Evolutionary conservation across 2,888 invertebrate genomes (phyloP).

Genomic region (Alentia gelatinosa): DNA sequence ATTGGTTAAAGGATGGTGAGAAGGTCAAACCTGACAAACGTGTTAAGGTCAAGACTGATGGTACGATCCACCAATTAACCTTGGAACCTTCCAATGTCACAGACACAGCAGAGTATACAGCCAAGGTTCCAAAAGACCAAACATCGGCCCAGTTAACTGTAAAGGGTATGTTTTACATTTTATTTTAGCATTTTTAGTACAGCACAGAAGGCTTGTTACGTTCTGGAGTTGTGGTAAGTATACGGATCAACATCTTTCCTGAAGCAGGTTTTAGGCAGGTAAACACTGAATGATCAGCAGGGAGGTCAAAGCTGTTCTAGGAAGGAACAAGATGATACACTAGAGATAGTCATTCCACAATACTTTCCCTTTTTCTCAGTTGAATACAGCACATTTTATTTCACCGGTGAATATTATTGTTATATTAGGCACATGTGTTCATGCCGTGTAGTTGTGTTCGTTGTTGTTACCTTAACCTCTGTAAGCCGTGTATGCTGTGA

Average conservation of each 20-base stretch:
- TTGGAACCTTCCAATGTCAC: slow-evolving; percentile 66
- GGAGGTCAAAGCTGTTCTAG: background rate
- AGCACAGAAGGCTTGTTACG: too few relatives aligned
- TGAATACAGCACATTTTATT: background rate
- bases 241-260: too few relatives aligned
- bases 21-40: slow-evolving; percentile 68
- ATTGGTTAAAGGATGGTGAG: slow-evolving; percentile 79
- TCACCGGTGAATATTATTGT: background rate
- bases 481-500: background rate
- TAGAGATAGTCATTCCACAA: background rate
- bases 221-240: too few relatives aligned
- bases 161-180: background rate
- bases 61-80: slow-evolving; percentile 69
- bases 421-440: background rate
- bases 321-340: background rate
- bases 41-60: slow-evolving; percentile 67
- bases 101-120: slow-evolving; percentile 71
- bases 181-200: too few relatives aligned
- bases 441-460: background rate
- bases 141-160: slow-evolving; percentile 7
- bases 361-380: background rate
- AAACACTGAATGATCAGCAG: too few relatives aligned
- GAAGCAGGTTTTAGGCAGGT: too few relatives aligned
- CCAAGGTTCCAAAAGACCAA: slow-evolving; percentile 59
- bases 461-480: background rate